Evolutionary conservation across 2,113 vertebrate species (phyloP), one percentile per base, ranked within the genome.

Genomic region (Oncorhynchus clarkii): DNA sequence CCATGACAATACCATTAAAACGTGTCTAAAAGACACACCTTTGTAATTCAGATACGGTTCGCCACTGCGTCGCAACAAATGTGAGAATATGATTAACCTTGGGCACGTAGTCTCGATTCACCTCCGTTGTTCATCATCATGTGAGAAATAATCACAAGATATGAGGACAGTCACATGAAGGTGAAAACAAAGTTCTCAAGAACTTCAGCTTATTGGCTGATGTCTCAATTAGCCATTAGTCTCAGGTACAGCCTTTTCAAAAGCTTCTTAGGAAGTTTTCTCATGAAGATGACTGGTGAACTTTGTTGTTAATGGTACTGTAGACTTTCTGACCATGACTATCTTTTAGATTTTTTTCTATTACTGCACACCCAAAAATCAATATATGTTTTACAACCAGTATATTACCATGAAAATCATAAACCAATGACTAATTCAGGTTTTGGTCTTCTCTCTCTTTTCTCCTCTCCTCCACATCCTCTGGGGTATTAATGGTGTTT

Each of bases 1-100:
- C 59, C 51, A 20, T 62, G 70, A 60, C 24, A 20, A 60, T 60
- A 77, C 71, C 77, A 57, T 82, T 82, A 49, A 74, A 74, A 76
- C 48, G 4, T 71, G 60, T 73, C 6, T n/a, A 70, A 72, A 73
- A 72, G 66, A 26, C 49, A 1, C 64, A 34, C 13, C 60, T 80
- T 83, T 64, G 67, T 78, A 20, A 31, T 77, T 82, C 45, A 48
- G 59, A 48, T 57, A 68, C 18, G 59, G 29, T n/a, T 26, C 9
- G 6, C 8, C 18, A 16, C 51, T 54, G 51, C 3, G 16, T 62
- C n/a, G n/a, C 9, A 62, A 62, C 9, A 24, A 13, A n/a, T 62
- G 3, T 18, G 51, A 14, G 16, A 54, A 18, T 54, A 54, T 54
- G 16, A 54, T 54, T 54, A 54, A 54, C 13, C 51, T 54, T 54